Conservation (phyloP, 2,113 vertebrate genomes). For the Tachysurus vachellii region DNA sequence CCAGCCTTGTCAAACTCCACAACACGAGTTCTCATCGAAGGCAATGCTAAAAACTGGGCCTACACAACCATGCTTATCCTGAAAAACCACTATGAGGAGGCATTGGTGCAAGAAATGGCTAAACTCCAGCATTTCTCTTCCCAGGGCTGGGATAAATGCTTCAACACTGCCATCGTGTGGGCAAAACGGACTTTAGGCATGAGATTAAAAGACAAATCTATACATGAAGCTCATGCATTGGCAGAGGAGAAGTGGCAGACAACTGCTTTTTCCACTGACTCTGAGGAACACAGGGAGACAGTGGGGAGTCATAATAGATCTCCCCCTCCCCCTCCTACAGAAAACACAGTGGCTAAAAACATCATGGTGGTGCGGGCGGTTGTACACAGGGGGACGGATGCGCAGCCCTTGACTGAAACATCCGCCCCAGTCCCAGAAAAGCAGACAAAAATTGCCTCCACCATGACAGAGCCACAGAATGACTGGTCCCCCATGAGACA, state of each 20-base stretch:
- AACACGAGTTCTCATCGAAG: too few species aligned
- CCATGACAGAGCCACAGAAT: neutral
- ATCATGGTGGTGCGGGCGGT: neutral
- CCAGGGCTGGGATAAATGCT: too few species aligned
- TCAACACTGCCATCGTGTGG: too few species aligned
- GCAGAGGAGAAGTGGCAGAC: neutral
- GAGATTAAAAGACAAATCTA: too few species aligned
- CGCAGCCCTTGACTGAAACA: neutral
- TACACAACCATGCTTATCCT: too few species aligned
- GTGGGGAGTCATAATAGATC: neutral
- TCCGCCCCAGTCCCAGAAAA: neutral
- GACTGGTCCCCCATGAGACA: neutral
- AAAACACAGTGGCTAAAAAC: neutral
- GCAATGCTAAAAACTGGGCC: too few species aligned
- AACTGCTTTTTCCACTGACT: rapidly evolving
- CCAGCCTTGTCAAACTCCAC: neutral
- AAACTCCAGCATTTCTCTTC: too few species aligned
- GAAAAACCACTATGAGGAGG: neutral
- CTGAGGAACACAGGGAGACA: neutral
- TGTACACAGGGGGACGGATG: neutral
- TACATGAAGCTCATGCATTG: neutral
- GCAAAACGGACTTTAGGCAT: too few species aligned
- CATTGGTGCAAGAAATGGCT: too few species aligned
- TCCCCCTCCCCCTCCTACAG: neutral
- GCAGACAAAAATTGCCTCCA: neutral